phyloP scores from a whole-genome alignment of 2,888 invertebrate genomes.

The Abrostola triplasia region DNA sequence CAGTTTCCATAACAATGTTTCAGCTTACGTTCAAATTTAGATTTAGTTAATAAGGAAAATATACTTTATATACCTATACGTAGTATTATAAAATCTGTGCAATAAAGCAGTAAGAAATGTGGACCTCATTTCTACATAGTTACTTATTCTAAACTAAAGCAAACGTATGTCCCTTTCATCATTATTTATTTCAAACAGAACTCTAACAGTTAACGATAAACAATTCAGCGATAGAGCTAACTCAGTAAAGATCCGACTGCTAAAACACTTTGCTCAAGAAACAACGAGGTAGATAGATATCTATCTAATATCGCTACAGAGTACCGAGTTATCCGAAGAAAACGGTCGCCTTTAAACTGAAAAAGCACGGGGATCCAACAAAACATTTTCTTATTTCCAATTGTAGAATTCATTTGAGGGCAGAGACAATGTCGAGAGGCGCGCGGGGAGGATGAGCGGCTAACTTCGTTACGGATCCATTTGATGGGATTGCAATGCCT shows the following conservation, averaged over 20 bases:
- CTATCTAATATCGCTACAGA: conserved; percentile 67
- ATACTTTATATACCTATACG: too few relatives aligned
- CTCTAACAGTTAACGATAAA: conserved; percentile 55
- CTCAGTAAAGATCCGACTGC: conserved; percentile 66
- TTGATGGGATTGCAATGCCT: conserved; percentile 92
- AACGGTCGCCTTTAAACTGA: conserved; percentile 86
- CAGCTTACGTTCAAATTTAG: too few relatives aligned
- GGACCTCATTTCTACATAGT: too few relatives aligned
- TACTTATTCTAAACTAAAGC: too few relatives aligned
- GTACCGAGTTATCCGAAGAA: conserved; percentile 77
- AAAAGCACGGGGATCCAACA: conserved; percentile 87
- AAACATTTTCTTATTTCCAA: conserved; percentile 89
- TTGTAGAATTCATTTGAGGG: conserved; percentile 89
- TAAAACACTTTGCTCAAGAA: conserved; percentile 66
- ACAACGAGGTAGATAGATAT: conserved; percentile 62
- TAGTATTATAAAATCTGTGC: too few relatives aligned
- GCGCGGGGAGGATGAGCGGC: conserved; percentile 89
- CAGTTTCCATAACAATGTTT: too few relatives aligned
- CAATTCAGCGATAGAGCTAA: conserved; percentile 62
- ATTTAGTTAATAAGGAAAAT: too few relatives aligned
- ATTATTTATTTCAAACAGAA: conserved; percentile 22
- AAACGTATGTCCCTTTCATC: too few relatives aligned
- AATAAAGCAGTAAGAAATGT: too few relatives aligned
- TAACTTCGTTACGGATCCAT: conserved; percentile 94
- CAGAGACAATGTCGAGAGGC: conserved; percentile 88